These are phyloP conservation scores for Leuciscus waleckii DNA, from an alignment of 2,797 vertebrate species.

Conservation along the genomic window DNA sequence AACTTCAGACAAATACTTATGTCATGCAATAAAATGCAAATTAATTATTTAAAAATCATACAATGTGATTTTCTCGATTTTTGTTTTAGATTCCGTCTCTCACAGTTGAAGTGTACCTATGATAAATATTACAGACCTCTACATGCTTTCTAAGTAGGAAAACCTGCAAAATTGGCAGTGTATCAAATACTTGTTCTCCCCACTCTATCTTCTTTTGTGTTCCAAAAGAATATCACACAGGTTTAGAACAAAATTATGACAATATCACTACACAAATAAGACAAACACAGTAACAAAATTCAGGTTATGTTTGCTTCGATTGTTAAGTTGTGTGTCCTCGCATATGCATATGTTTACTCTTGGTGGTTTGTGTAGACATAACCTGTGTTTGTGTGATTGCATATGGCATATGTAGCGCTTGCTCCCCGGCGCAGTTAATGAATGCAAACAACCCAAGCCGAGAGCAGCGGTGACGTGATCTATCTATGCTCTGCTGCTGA, in stretches of 20 bases:
- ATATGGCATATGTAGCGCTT: conserved; percentile 17
- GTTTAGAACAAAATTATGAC: neutral
- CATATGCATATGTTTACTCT: conserved; percentile 16
- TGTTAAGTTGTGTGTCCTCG: conserved; percentile 48
- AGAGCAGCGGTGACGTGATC: conserved; percentile 39
- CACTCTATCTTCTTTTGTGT: neutral
- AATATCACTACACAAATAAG: neutral
- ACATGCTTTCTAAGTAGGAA: too few relatives aligned
- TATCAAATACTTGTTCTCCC: too few relatives aligned
- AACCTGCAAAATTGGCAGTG: too few relatives aligned
- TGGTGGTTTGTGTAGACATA: conserved; percentile 14
- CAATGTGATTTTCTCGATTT: too few relatives aligned
- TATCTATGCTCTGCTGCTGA: conserved; percentile 28
- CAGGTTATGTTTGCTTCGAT: conserved; percentile 28
- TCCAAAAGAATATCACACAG: neutral
- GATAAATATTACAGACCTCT: too few relatives aligned
- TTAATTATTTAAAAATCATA: too few relatives aligned
- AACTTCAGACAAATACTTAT: too few relatives aligned
- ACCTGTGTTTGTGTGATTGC: conserved; percentile 17
- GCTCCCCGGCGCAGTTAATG: conserved; percentile 36
- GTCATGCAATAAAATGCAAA: too few relatives aligned
- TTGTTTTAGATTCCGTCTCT: too few relatives aligned
- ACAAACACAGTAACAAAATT: conserved; percentile 19
- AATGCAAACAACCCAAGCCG: conserved; percentile 50
- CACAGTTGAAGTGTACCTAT: too few relatives aligned